Percentiles rank a stretch among this genome's conserved stretches.
These are phyloP conservation scores for Xanthia icteritia DNA, from an alignment of 2,888 invertebrate species.

Conservation along the genomic window DNA sequence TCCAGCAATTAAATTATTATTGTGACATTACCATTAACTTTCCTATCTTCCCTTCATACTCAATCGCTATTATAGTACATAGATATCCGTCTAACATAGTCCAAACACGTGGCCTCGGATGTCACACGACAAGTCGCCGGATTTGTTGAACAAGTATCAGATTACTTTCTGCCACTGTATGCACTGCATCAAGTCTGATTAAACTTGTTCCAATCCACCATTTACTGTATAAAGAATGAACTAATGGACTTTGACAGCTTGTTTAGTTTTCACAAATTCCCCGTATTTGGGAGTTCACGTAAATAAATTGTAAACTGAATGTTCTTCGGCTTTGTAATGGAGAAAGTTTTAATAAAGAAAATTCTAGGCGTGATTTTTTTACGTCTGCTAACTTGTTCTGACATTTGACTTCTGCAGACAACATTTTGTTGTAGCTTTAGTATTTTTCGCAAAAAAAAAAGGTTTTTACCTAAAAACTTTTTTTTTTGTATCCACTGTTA, in stretches of 20 bases:
- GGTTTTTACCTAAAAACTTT: constrained; percentile 1
- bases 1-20: neutral
- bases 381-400: constrained; percentile 45
- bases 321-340: constrained; percentile 47
- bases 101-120: constrained; percentile 71
- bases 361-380: constrained; percentile 38
- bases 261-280: constrained; percentile 68
- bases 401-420: constrained; percentile 33
- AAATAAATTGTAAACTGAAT: constrained; percentile 57
- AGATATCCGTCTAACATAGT: constrained; percentile 52
- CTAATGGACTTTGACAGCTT: constrained; percentile 72
- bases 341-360: constrained; percentile 57
- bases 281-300: constrained; percentile 44
- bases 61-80: constrained; percentile 30
- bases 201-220: constrained; percentile 72
- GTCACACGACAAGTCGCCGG: constrained; percentile 76
- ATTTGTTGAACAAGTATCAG: constrained; percentile 79
- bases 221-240: constrained; percentile 70
- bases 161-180: constrained; percentile 73
- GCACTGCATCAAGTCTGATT: constrained; percentile 74
- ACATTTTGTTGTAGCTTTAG: neutral
- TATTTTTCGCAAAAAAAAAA: neutral
- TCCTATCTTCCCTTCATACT: constrained; percentile 33
- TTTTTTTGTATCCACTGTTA: constrained; percentile 22
- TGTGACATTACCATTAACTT: constrained; percentile 9